phyloP scores from a whole-genome alignment of 2,888 invertebrate genomes.

The Lydus trimaculatus region DNA sequence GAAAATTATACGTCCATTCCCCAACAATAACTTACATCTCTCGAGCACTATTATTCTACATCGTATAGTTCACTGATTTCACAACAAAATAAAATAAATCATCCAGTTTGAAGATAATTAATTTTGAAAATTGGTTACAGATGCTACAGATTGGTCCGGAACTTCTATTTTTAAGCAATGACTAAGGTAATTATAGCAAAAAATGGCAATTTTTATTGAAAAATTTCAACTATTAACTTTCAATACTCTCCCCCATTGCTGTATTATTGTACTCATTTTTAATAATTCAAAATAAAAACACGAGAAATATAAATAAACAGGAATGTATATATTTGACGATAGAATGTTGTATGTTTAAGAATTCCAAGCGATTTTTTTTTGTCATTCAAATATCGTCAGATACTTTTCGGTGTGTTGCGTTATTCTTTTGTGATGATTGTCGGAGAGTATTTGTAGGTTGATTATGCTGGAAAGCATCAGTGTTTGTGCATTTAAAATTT shows the following conservation, averaged over 20 bases:
- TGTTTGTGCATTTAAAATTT: slow-evolving; percentile 6
- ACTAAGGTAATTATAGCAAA: background rate
- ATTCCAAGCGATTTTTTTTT: no score
- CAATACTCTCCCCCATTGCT: no score
- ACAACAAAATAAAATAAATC: background rate
- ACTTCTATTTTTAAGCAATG: background rate
- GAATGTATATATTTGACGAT: no score
- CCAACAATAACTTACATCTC: background rate
- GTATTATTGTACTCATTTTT: no score
- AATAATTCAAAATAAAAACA: no score
- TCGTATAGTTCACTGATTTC: no score
- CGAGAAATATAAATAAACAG: no score
- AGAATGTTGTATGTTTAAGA: no score
- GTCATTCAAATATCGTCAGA: no score
- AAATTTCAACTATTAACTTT: no score
- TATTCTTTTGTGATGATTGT: no score
- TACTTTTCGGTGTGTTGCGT: background rate
- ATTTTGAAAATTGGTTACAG: background rate
- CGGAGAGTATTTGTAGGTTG: background rate
- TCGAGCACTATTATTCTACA: background rate
- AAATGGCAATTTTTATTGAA: background rate
- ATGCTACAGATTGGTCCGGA: background rate
- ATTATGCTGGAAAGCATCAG: background rate
- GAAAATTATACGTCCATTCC: background rate
- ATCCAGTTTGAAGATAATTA: background rate